Evolutionary conservation across 2,797 vertebrate genomes (phyloP), one percentile per base, ranked within the genome.

Genomic region (Hydrocynus forskahlii): DNA sequence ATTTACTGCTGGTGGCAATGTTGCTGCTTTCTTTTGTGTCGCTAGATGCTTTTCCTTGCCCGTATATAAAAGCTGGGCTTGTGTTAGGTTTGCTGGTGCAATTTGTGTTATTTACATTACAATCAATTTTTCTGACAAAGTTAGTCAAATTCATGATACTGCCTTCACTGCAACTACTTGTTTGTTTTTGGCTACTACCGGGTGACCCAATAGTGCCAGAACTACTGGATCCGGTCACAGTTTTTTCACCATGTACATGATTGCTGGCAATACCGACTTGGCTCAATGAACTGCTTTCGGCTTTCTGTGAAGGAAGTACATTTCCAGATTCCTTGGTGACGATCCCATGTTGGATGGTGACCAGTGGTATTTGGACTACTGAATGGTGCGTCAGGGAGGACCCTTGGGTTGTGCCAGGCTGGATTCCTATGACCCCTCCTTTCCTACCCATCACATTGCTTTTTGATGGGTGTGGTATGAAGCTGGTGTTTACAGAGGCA

Each of bases 391-490:
- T 96, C 85, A 95, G 89, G 3, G 95, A 94, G 68, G 94, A 85
- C 0, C 95, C 86, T 57, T 96, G 89, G 76, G 96, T 93, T 93
- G 96, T 89, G 82, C 94, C 92, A 60, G 96, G 92, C 87, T 97
- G 97, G 0, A 95, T 94, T 82, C 96, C 92, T 64, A 96, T 90
- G 76, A 96, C 90, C 29, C 96, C 95, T 0, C 94, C 89, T 0
- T 96, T 95, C 60, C 90, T 90, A 54, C 95, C 93, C 0, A 95
- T 96, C 60, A 96, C 85, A 84, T 92, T 91, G 0, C 96, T 94
- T 76, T 95, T 97, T 85, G 97, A 93, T 86, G 96, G 91, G 83
- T 97, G 97, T 76, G 96, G 95, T 81, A 94, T 91, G 84, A 89
- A 91, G 82, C 92, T 95, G 35, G 96, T 92, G 74, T 96, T 95